These are phyloP conservation scores for Protaetia brevitarsis DNA, from an alignment of 1,140 invertebrate genomes.

Conservation along the genomic window DNA sequence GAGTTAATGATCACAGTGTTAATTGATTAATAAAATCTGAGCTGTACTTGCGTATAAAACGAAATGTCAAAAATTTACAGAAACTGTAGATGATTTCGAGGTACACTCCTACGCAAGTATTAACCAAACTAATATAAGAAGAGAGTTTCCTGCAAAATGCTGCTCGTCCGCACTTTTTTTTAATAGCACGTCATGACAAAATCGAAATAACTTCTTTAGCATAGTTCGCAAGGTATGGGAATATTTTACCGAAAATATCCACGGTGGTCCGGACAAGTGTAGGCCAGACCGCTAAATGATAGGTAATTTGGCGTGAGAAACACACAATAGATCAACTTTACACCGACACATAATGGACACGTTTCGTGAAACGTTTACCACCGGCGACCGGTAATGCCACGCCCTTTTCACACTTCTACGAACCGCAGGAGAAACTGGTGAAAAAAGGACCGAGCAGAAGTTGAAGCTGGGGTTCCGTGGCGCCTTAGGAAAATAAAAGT, in stretches of 20 bases:
- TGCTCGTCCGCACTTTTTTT: no score
- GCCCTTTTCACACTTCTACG: conserved; percentile 12
- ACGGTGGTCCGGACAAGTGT: conserved; percentile 7
- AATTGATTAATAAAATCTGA: no score
- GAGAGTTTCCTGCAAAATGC: no score
- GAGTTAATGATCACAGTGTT: no score
- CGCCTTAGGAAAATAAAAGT: conserved; percentile 15
- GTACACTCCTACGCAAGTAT: no score
- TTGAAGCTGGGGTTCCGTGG: conserved; percentile 5
- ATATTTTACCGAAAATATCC: not conserved
- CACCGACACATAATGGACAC: conserved; percentile 13
- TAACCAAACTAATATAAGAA: no score
- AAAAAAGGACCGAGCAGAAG: not conserved
- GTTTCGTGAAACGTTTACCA: conserved; percentile 16
- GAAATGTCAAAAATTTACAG: no score
- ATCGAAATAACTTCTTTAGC: no score
- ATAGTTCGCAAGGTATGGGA: no score
- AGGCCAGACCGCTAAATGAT: conserved; percentile 12
- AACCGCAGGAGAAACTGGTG: not conserved
- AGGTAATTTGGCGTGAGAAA: conserved; percentile 17
- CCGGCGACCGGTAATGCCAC: not conserved
- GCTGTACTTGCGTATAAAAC: no score
- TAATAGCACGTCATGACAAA: no score
- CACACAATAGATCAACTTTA: conserved; percentile 18
- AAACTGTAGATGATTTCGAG: no score